Percentiles rank a stretch among this genome's conserved stretches.
Evolutionary conservation across 2,113 vertebrate species (phyloP).

Genomic region (Opisthocomus hoazin): DNA sequence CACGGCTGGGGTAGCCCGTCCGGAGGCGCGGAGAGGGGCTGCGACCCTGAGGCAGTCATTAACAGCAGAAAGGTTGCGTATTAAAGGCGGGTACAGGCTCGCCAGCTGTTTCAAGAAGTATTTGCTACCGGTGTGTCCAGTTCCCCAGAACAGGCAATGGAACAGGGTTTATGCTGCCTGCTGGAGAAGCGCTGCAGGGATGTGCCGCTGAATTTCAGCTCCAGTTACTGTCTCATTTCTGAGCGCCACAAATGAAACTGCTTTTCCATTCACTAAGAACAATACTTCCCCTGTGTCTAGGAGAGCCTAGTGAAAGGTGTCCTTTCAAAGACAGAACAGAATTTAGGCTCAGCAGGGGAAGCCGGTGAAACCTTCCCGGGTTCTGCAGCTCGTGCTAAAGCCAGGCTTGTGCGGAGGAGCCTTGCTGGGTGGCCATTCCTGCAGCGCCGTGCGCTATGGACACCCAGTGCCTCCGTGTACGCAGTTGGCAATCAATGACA

Average conservation of each 20-base stretch:
- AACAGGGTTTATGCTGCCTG: neutral
- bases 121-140: neutral
- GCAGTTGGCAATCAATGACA: neutral
- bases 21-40: neutral
- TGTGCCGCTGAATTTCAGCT: accelerated
- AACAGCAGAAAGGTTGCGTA: accelerated
- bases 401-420: neutral
- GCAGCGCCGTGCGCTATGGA: neutral
- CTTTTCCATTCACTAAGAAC: neutral
- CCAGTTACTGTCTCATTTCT: neutral
- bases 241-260: neutral
- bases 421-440: neutral
- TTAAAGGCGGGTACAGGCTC: neutral
- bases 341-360: neutral
- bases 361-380: neutral
- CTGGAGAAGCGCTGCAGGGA: neutral
- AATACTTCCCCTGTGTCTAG: neutral
- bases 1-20: accelerated
- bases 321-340: neutral
- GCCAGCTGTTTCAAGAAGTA: no score
- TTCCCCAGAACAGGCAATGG: neutral
- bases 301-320: neutral
- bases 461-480: neutral
- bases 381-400: neutral
- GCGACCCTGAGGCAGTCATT: neutral